phyloP scores from a whole-genome alignment of 1,140 invertebrate genomes.

The Plutomurus gul region DNA sequence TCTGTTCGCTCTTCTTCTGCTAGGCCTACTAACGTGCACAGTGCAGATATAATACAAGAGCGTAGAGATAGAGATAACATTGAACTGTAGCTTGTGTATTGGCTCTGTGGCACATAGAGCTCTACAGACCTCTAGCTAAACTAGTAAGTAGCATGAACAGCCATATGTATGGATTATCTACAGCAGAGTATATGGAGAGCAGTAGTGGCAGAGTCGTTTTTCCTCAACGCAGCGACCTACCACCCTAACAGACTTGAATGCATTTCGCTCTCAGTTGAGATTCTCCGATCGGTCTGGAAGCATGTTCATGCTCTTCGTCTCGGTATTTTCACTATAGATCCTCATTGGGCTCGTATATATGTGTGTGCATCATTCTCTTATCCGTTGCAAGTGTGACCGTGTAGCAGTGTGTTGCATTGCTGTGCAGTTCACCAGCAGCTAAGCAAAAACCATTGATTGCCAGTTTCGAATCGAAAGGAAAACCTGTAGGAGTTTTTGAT shows the following conservation, averaged over 20 bases:
- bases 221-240: not conserved
- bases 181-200: not conserved
- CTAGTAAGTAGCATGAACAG: too few relatives aligned
- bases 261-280: slow-evolving; percentile 36
- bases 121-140: too few relatives aligned
- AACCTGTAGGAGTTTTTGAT: not conserved
- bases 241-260: not conserved
- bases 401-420: not conserved
- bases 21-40: too few relatives aligned
- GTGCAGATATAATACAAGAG: too few relatives aligned
- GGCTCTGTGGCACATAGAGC: too few relatives aligned
- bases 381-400: not conserved
- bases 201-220: not conserved
- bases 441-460: slow-evolving; percentile 4
- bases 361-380: not conserved
- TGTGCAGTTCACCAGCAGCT: not conserved
- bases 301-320: slow-evolving; percentile 35
- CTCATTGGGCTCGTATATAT: too few relatives aligned
- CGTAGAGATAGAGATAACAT: too few relatives aligned
- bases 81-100: too few relatives aligned
- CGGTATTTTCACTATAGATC: too few relatives aligned
- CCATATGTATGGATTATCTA: too few relatives aligned
- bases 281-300: slow-evolving; percentile 34
- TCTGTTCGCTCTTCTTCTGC: too few relatives aligned
- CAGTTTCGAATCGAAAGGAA: not conserved